Evolutionary conservation across 2,113 vertebrate species (phyloP), one percentile per base, ranked within the genome.

Genomic region (Melanerpes formicivorus): DNA sequence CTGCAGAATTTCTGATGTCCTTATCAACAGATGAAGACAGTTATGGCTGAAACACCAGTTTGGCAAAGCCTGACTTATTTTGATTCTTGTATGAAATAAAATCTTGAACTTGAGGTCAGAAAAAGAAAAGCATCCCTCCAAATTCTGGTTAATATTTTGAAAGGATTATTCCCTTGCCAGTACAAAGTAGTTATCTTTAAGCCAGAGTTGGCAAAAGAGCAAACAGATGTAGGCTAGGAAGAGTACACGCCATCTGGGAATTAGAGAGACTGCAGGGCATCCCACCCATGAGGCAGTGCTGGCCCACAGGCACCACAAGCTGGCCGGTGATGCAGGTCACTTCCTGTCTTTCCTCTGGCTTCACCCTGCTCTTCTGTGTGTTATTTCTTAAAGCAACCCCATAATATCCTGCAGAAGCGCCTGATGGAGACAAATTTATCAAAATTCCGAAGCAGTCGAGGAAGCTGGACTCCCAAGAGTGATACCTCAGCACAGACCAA

Each of bases 361-460:
- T 89, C 60, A 62, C 30, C 14, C 62, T 88, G 37, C 32, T 62
- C 56, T 69, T 50, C 6, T 79, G 64, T 67, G 21, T 87, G 52
- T 60, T 75, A 92, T 90, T 50, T 40, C 89, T 59, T 91, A 65
- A 94, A 99, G 98, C 98, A 99, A 96, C 98, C 98, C 10, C 98
- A 99, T 34, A 98, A 98, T 40, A 98, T 99, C 79, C 97, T 99
- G 85, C 98, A 99, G 96, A 98, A 97, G 80, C 98, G 98, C 54
- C 96, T 99, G 77, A 97, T 99, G 97, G 98, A 99, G 91, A 98
- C 98, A 69, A 98, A 98, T 64, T 65, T 99, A 46, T 98, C 98
- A 26, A 98, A 97, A 69, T 79, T 98, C 23, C 97, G 97, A 72
- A 96, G 96, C 96, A 95, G 93, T 74, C 97, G 96, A 30, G 96